Evolutionary conservation across 1,140 invertebrate genomes (phyloP).

Genomic region (Heliothis subflexa): DNA sequence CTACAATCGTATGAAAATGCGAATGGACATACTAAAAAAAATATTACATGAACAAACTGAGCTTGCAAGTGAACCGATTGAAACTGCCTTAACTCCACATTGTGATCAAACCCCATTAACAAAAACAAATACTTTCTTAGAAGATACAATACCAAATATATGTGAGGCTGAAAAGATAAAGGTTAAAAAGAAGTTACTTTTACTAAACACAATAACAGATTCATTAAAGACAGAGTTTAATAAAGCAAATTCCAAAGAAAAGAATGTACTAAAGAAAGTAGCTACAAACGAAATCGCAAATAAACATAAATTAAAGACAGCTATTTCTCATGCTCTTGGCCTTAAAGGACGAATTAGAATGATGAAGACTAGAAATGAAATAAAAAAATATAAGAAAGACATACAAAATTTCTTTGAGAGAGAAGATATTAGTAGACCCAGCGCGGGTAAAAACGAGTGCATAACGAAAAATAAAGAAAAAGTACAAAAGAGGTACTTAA

Average conservation of each 20-base stretch:
- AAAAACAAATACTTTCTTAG: neutral
- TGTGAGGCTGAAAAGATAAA: neutral
- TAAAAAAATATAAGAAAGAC: no score
- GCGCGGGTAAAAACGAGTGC: neutral
- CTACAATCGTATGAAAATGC: no score
- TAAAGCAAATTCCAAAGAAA: neutral
- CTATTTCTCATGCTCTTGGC: neutral
- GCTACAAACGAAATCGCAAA: constrained; percentile 5
- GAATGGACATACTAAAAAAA: no score
- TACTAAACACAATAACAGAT: neutral
- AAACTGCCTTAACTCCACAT: no score
- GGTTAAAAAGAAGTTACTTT: constrained; percentile 7
- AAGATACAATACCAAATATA: neutral
- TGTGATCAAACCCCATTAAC: neutral
- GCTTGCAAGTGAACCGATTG: no score
- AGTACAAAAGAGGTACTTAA: neutral
- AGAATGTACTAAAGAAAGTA: no score
- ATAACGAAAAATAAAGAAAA: constrained; percentile 1
- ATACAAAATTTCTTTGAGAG: neutral
- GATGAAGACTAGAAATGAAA: neutral
- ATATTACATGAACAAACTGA: no score
- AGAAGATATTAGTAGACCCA: neutral
- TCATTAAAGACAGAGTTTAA: neutral
- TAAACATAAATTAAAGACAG: neutral
- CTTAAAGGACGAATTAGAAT: neutral